Evolutionary conservation across 2,888 invertebrate species (phyloP), one percentile per base, ranked within the genome.

Genomic region (Drosophila neonasuta): DNA sequence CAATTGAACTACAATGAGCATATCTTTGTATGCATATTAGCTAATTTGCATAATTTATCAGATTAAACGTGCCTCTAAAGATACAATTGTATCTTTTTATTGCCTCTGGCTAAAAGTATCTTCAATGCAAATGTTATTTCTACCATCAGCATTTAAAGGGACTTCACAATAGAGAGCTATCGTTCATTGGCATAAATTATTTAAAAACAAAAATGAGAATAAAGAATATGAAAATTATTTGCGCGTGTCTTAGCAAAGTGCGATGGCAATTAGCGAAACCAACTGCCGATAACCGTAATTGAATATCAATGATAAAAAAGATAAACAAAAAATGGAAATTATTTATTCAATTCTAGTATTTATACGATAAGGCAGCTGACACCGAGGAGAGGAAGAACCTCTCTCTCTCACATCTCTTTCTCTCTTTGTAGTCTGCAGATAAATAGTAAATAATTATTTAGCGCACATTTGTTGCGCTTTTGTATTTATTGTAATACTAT

Each of bases 241-340:
- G 76, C 67, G 70, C 75, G 58, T 80, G 76, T 67, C 74, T 74
- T 62, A 65, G 49, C 51, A 34, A 34, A 44, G 32, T 46, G 62
- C 66, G 57, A 13, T 65, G 70, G 66, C 74, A 79, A 79, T 79
- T 73, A 75, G 71, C 65, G 41, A 64, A 49, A 50, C 63, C 50
- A 72, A 67, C 50, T 42, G 75, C 70, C 74, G 82, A 80, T 85
- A 85, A 80, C 67, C 63, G 57, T 77, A 80, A 80, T 82, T 82
- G 76, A 85, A 81, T 85, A 71, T 59, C 66, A 76, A 79, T 74
- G 77, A 77, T 79, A 79, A 83, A 75, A 48, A 56, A 56, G 10
- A n/a, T 24, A 36, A 46, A 56, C 36, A 56, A 36, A 46, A 32
- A 49, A 49, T 56, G 29, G 36, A 60, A 61, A 64, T 57, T 61